Conservation (phyloP, 2,888 invertebrate species). For the Amitus sp. region DNA sequence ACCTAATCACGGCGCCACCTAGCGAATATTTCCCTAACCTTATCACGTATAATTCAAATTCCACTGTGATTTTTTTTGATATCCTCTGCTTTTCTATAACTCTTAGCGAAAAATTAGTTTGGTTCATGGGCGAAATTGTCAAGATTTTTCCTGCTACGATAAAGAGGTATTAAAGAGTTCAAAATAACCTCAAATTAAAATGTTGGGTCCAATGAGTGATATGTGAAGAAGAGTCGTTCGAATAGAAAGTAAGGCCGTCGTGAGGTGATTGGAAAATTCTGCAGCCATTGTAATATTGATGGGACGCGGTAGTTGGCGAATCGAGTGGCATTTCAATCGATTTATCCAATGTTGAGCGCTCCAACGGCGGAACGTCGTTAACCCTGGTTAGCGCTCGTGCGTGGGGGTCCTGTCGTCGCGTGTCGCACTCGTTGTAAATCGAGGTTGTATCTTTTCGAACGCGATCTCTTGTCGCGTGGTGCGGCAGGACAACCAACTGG, state of each 20-base stretch:
- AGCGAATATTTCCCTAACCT: no score
- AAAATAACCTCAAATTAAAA: no score
- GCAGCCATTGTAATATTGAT: constrained; percentile 30
- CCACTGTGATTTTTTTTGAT: no score
- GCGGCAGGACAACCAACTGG: constrained; percentile 17
- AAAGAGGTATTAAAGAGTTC: no score
- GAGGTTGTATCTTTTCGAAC: constrained; percentile 55
- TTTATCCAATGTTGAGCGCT: constrained; percentile 60
- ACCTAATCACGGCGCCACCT: no score
- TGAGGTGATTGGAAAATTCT: constrained; percentile 38
- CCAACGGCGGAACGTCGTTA: constrained; percentile 62
- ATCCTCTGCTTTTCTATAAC: no score
- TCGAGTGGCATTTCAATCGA: constrained; percentile 49
- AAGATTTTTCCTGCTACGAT: no score
- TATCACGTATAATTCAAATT: no score
- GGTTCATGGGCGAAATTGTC: no score
- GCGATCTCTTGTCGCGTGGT: constrained; percentile 32
- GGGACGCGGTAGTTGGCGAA: constrained; percentile 23
- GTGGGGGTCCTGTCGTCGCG: constrained; percentile 49
- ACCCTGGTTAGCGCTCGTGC: constrained; percentile 59
- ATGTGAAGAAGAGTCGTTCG: no score
- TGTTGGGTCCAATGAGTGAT: constrained; percentile 40
- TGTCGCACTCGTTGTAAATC: constrained; percentile 56
- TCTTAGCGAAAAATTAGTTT: no score
- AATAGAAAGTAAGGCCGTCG: no score